A percentile compares a stretch with the other conserved stretches of the same genome.
phyloP scores from a whole-genome alignment of 2,113 vertebrate genomes.

The Heterocephalus glaber region DNA sequence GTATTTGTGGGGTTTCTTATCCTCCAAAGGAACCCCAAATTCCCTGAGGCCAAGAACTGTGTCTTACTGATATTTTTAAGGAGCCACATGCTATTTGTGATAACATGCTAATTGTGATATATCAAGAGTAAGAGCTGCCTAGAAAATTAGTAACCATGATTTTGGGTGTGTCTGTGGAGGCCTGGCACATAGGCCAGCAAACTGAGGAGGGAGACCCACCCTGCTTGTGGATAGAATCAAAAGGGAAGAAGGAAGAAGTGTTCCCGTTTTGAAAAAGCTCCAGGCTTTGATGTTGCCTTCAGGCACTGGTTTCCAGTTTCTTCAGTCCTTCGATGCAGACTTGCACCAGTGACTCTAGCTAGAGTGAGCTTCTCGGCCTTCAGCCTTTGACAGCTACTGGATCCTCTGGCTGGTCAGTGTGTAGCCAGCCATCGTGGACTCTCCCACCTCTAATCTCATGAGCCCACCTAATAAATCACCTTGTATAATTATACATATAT shows the following conservation, averaged over 20 bases:
- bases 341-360: background rate
- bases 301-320: background rate
- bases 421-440: background rate
- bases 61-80: slow-evolving; percentile 19
- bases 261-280: background rate
- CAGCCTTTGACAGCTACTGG: background rate
- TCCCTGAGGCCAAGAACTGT: background rate
- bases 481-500: background rate
- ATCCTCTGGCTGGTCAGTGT: background rate
- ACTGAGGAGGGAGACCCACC: background rate
- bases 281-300: background rate
- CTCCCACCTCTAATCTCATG: background rate
- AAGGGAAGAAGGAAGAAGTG: background rate
- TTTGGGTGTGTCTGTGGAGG: background rate
- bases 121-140: background rate
- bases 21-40: background rate
- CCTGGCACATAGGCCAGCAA: background rate
- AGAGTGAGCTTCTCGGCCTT: background rate
- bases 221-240: background rate
- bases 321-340: background rate
- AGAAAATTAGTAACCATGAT: background rate
- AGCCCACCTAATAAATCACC: background rate
- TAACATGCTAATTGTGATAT: background rate
- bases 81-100: background rate
- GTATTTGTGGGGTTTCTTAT: background rate